These are phyloP conservation scores for Steinernema carpocapsae DNA, from an alignment of 2,888 invertebrate species.

Conservation along the genomic window DNA sequence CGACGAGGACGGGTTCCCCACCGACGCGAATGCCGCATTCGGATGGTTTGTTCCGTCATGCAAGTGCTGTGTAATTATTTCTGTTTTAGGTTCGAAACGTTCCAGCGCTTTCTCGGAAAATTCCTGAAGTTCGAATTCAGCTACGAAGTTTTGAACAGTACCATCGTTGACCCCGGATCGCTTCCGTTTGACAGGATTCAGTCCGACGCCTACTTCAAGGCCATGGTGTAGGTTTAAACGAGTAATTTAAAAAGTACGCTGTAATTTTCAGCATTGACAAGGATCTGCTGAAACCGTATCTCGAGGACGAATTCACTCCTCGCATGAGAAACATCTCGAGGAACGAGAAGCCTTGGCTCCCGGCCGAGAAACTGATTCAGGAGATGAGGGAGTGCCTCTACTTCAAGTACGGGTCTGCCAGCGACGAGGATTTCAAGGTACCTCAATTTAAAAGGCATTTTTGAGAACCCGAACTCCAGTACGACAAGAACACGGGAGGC, in stretches of 20 bases:
- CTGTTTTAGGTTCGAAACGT: conserved; percentile 28
- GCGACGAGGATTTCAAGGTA: conserved; percentile 38
- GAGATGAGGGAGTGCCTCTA: conserved; percentile 38
- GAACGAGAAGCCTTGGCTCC: conserved; percentile 36
- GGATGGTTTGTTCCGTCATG: conserved; percentile 3
- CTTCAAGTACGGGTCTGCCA: conserved; percentile 37
- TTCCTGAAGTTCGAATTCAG: conserved; percentile 40
- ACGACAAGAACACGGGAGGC: conserved; percentile 37
- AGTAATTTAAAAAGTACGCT: not conserved
- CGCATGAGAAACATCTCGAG: conserved; percentile 32
- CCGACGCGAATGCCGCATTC: conserved; percentile 34
- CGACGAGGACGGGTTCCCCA: conserved; percentile 28
- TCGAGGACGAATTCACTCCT: conserved; percentile 35
- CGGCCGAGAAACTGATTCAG: conserved; percentile 37
- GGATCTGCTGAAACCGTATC: conserved; percentile 28
- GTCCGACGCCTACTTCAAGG: conserved; percentile 37
- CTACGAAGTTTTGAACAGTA: conserved; percentile 38
- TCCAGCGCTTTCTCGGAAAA: conserved; percentile 36
- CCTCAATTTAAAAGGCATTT: not conserved
- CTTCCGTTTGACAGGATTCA: conserved; percentile 38
- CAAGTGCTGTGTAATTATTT: not conserved
- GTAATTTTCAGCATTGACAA: conserved; percentile 35
- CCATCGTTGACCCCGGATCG: conserved; percentile 32
- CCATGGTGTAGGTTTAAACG: conserved; percentile 35
- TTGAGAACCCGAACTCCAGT: conserved; percentile 1